Base-by-base conservation (phyloP, 2,113 vertebrate genomes). In the Sceloporus tristichus region DNA sequence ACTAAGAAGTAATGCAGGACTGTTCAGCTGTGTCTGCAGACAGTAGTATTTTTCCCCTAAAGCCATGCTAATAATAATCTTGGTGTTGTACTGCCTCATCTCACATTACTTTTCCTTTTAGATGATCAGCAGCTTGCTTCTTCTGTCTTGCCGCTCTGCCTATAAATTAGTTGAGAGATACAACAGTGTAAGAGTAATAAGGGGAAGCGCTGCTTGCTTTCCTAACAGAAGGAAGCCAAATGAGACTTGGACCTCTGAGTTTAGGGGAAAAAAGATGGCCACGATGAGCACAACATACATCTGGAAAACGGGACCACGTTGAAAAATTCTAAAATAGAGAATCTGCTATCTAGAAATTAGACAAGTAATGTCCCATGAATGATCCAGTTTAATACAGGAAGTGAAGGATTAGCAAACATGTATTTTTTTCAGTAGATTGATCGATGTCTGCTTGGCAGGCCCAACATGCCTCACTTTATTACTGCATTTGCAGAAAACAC, bases 51-150 rank as follows among this genome's bases (percentile, higher is more conserved):
- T 92, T 66, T 38, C 54, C 82, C 73, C 42, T 81, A 42, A 93
- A 91, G 79, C 92, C 86, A 80, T 94, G 94, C 94, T 94, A 84
- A 94, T 88, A 87, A 74, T 65, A 18, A 76, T 82, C 78, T 85
- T 90, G 86, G 71, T 86, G 86, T 87, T 84, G 82, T 84, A 42
- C 87, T 82, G 85, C 92, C 79, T 91, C 89, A 79, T 90, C 91
- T 92, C 71, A 71, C 90, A 40, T 78, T 90, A 40, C 90, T 85
- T 1, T 89, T 85, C 88, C 89, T 88, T 88, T 66, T 91, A 76
- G 90, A 93, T 94, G 90, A 88, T 95, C 95, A 95, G 96, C 96
- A 95, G 94, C 94, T 96, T 95, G 94, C 93, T 96, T 92, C 90
- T 84, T 84, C 66, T 10, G 53, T 93, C 68, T 84, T 92, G 90